Evolutionary conservation across 1,140 invertebrate genomes (phyloP), one percentile per base, ranked within the genome.

Genomic region (Drosophila bocqueti): DNA sequence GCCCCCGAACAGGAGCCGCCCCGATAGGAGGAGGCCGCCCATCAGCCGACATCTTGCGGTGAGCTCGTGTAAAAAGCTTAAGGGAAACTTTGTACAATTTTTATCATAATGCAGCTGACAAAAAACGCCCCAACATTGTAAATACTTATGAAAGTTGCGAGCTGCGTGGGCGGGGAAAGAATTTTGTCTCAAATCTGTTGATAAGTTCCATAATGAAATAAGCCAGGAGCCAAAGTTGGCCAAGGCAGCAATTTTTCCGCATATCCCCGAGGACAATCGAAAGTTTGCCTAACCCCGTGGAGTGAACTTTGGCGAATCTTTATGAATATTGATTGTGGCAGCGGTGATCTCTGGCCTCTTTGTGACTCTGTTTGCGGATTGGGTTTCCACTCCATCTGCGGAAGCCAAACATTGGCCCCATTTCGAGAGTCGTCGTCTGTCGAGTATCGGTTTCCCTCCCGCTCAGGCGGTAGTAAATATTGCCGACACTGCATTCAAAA

Each of bases 21-120:
- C 16, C 7, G 16, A 49, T 59, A n/a, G 54, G 47, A 26, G 47
- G 49, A 16, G 47, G 49, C n/a, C 49, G 63, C 40, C 63, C 49
- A 55, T 71, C 31, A 54, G 66, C 45, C 68, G 16, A 73, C 68
- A 73, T 78, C 58, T 69, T 60, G 76, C 76, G 59, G 76, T 79
- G 60, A 79, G 75, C 75, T 72, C 55, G 76, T 73, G 76, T 79
- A 79, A 79, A 79, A 79, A 79, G 76, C 76, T 79, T 79, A 79
- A 71, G 67, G 66, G 71, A 79, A 79, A 79, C 67, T 79, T 79
- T 79, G 54, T 50, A 79, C 64, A 71, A 73, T 73, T 79, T 73
- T 79, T 79, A 79, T 72, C 76, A 79, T 79, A 79, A 79, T 79
- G 76, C 66, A 54, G 76, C 62, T 65, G 65, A 77, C 63, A 77